Percentiles rank a stretch among this genome's conserved stretches.
Conservation (phyloP, 2,797 vertebrate species). For the Phyllotis vaccarum region DNA sequence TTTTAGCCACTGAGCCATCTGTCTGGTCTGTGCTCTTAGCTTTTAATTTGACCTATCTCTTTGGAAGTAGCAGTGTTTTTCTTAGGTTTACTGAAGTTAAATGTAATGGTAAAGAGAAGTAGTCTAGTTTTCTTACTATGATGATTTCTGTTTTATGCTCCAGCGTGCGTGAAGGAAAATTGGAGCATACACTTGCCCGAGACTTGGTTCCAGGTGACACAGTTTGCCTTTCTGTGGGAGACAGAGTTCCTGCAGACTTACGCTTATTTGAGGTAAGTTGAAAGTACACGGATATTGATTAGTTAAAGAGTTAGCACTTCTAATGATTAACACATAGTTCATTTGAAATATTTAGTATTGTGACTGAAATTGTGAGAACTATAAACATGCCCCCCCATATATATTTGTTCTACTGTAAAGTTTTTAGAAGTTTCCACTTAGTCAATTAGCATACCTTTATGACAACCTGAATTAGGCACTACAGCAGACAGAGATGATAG, state of each 20-base stretch:
- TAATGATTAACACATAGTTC: neutral
- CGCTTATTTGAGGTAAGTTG: slow-evolving; percentile 94
- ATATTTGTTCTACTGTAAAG: neutral
- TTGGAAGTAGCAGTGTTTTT: neutral
- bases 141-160: slow-evolving; percentile 38
- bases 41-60: neutral
- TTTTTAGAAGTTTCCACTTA: neutral
- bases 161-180: slow-evolving; percentile 94
- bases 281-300: neutral
- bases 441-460: neutral
- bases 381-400: neutral
- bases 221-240: slow-evolving; percentile 95
- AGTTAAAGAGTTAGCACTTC: neutral
- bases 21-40: neutral
- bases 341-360: neutral
- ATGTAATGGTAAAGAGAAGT: neutral
- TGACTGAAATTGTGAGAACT: neutral
- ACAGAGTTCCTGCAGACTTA: slow-evolving; percentile 97
- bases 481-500: neutral
- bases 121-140: neutral
- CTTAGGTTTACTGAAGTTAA: neutral
- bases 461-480: neutral
- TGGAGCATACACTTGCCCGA: slow-evolving; percentile 95
- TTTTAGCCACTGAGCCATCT: neutral
- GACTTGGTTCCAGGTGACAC: slow-evolving; percentile 98